Evolutionary conservation across 2,888 invertebrate species (phyloP).

Genomic region (Hanleya hanleyi): DNA sequence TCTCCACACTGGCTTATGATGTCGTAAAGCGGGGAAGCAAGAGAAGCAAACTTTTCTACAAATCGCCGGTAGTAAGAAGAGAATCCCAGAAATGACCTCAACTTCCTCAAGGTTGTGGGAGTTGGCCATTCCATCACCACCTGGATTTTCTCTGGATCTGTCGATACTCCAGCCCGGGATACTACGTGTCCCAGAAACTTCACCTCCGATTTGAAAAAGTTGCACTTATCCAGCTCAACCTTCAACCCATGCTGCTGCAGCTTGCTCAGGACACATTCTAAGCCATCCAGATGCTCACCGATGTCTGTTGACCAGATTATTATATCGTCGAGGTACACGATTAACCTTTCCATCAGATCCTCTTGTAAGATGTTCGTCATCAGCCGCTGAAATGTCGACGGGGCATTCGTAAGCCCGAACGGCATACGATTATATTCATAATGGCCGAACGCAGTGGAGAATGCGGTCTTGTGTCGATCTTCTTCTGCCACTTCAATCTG

Average conservation of each 20-base stretch:
- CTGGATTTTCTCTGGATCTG: constrained; percentile 17
- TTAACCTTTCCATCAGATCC: constrained; percentile 13
- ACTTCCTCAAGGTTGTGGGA: constrained; percentile 18
- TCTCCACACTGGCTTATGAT: constrained; percentile 10
- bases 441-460: constrained; percentile 24
- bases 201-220: constrained; percentile 27
- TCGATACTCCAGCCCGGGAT: constrained; percentile 20
- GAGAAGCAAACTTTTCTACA: constrained; percentile 20
- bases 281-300: constrained; percentile 21
- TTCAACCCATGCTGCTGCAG: constrained; percentile 31
- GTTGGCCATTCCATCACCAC: constrained; percentile 25
- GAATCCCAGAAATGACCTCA: constrained; percentile 31
- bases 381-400: constrained; percentile 23
- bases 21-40: constrained; percentile 20
- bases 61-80: constrained; percentile 33
- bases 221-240: constrained; percentile 29
- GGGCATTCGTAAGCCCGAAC: constrained; percentile 15
- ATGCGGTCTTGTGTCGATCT: constrained; percentile 36
- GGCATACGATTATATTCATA: no score
- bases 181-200: constrained; percentile 35
- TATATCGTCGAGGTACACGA: constrained; percentile 25
- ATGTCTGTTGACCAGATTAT: constrained; percentile 25
- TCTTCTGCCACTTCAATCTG: constrained; percentile 25
- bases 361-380: constrained; percentile 28
- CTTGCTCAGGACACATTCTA: constrained; percentile 22